A percentile compares a stretch with the other conserved stretches of the same genome.
Conservation (phyloP, 2,113 vertebrate species). For the Mesembrinibis cayennensis region DNA sequence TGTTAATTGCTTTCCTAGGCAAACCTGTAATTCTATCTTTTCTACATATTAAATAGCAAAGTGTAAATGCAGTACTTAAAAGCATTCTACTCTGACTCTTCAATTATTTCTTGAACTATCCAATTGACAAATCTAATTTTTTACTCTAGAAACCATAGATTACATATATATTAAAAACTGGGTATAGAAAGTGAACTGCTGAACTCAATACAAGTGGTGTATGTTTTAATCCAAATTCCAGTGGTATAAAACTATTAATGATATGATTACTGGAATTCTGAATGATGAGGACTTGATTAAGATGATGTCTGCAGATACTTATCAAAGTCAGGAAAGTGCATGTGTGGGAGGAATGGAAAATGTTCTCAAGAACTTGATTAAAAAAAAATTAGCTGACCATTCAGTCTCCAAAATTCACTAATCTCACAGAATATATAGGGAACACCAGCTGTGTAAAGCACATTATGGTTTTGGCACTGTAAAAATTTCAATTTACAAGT, state of each 20-base stretch:
- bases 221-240: not conserved
- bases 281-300: not conserved
- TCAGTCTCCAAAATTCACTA: not conserved
- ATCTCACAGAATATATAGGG: not conserved
- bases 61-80: not conserved
- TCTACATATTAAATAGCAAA: not conserved
- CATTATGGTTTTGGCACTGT: not conserved
- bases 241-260: not conserved
- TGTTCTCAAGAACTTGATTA: not conserved
- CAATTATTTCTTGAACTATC: not conserved
- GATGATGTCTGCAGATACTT: not conserved
- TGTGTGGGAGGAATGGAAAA: not conserved
- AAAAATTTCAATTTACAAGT: not conserved
- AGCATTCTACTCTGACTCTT: not conserved
- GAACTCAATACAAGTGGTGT: not conserved
- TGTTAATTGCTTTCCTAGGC: not conserved
- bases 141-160: not conserved
- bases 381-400: not conserved
- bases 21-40: not conserved
- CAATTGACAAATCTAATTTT: not conserved
- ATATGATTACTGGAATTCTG: not conserved
- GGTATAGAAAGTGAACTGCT: not conserved
- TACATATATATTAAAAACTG: not conserved
- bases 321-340: fast-evolving
- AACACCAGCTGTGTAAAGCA: not conserved